phyloP scores from a whole-genome alignment of 2,797 vertebrate species.

The Falco peregrinus region DNA sequence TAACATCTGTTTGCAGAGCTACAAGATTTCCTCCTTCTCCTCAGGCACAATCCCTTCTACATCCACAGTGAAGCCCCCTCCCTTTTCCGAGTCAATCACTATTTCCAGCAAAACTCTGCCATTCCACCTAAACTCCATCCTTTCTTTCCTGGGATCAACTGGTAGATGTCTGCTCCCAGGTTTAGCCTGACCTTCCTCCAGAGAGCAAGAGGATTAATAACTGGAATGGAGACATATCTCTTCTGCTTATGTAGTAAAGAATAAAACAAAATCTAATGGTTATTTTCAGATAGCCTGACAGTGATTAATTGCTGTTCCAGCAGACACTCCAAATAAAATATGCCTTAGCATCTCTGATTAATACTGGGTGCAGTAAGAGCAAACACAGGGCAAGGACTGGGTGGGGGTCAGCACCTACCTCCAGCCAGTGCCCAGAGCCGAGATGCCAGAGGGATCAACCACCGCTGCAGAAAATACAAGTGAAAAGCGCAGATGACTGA shows the following conservation, averaged over 20 bases:
- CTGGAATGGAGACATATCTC: slow-evolving; percentile 20
- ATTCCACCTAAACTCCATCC: neutral
- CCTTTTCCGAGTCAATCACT: neutral
- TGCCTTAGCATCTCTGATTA: slow-evolving; percentile 16
- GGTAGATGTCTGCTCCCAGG: neutral
- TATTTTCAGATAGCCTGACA: slow-evolving; percentile 27
- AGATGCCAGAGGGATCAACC: neutral
- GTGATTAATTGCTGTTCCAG: slow-evolving; percentile 49
- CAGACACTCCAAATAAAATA: slow-evolving; percentile 45
- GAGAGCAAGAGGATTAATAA: neutral
- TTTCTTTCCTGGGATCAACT: neutral
- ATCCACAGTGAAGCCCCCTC: rapidly evolving
- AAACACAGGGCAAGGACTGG: neutral
- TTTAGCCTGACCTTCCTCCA: neutral
- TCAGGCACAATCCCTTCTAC: rapidly evolving
- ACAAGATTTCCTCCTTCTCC: neutral
- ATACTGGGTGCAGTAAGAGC: neutral
- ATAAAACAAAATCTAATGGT: slow-evolving; percentile 11
- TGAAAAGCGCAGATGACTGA: neutral
- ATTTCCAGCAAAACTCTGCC: neutral
- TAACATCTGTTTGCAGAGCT: neutral
- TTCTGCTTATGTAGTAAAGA: neutral
- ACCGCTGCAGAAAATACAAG: neutral
- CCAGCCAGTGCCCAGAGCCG: neutral
- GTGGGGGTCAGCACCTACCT: neutral